Evolutionary conservation across 2,888 invertebrate genomes (phyloP), one percentile per base, ranked within the genome.

Genomic region (Lymantria dispar): DNA sequence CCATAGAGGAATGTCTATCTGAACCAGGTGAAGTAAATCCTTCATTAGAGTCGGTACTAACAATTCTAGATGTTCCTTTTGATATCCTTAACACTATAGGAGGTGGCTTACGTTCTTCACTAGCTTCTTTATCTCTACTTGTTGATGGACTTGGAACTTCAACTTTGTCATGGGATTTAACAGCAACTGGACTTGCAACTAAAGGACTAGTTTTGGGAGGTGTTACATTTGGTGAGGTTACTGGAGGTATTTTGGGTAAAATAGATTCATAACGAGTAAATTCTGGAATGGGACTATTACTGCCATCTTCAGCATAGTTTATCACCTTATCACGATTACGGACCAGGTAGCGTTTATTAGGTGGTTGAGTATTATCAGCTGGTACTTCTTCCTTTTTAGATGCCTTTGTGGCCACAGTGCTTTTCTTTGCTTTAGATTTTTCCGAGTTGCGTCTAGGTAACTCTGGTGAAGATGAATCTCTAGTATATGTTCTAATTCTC

Each of bases 1-100:
- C 92, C 71, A 91, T 65, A 47, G 90, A 91, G 42, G 92, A 91
- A 77, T 91, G 87, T 61, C 92, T 81, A 53, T 92, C 92, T 58
- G 91, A 88, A 56, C 86, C 85, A 48, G 93, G 92, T 46, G 93
- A 92, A 60, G 91, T 92, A 45, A 91, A 89, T 46, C 93, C 92
- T 75, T 92, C 93, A 86, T 94, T 94, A 51, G 94, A 94, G 71
- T 94, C 94, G 47, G 94, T 94, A 72, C 94, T 94, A 49, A 94
- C 93, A 75, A 94, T 91, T 62, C 94, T 92, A 45, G 94, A 94
- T 50, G 94, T 94, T 46, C 94, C 94, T 86, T 97, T 96, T 62
- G 96, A 97, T 92, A 97, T 97, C 86, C 97, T 93, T 60, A 97
- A 88, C 48, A 97, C 97, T 74, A 97, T 97, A 22, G 97, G 97